These are phyloP conservation scores for Tetragonula carbonaria DNA, from an alignment of 2,888 invertebrate genomes.

Conservation along the genomic window DNA sequence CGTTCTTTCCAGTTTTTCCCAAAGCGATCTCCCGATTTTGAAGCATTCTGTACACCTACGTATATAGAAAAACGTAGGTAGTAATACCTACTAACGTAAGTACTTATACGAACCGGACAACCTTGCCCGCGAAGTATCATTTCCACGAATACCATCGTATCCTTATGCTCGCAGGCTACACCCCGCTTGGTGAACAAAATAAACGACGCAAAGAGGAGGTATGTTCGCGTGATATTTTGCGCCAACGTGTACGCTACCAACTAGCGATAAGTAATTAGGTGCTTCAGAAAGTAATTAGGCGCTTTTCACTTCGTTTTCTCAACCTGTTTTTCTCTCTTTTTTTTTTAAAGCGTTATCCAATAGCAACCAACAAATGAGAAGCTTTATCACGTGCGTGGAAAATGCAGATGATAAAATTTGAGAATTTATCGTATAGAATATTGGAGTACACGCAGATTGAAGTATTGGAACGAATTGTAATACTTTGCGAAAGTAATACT, in stretches of 20 bases:
- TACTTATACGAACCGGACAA: slow-evolving; percentile 61
- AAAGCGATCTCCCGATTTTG: slow-evolving; percentile 33
- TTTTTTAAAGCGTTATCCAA: no score
- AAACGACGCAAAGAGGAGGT: slow-evolving; percentile 18
- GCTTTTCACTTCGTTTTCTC: not conserved
- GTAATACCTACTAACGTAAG: slow-evolving; percentile 43
- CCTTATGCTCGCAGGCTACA: slow-evolving; percentile 34
- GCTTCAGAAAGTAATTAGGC: not conserved
- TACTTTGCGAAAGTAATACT: not conserved
- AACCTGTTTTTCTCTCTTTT: no score
- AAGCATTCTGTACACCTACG: slow-evolving; percentile 53
- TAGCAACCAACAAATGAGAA: not conserved
- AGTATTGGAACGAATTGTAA: not conserved
- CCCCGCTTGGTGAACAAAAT: slow-evolving; percentile 10
- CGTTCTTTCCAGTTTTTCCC: not conserved
- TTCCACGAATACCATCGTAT: slow-evolving; percentile 63
- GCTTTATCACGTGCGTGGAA: not conserved
- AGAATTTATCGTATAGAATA: not conserved
- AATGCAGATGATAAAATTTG: not conserved
- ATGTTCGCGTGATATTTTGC: slow-evolving; percentile 18
- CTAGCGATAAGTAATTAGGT: slow-evolving; percentile 4
- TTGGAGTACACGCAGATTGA: not conserved
- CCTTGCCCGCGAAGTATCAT: slow-evolving; percentile 64
- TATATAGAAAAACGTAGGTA: slow-evolving; percentile 49
- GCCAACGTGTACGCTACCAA: not conserved